These are phyloP conservation scores for Hirtodrosophila cameraria DNA, from an alignment of 2,888 invertebrate species.

Conservation along the genomic window DNA sequence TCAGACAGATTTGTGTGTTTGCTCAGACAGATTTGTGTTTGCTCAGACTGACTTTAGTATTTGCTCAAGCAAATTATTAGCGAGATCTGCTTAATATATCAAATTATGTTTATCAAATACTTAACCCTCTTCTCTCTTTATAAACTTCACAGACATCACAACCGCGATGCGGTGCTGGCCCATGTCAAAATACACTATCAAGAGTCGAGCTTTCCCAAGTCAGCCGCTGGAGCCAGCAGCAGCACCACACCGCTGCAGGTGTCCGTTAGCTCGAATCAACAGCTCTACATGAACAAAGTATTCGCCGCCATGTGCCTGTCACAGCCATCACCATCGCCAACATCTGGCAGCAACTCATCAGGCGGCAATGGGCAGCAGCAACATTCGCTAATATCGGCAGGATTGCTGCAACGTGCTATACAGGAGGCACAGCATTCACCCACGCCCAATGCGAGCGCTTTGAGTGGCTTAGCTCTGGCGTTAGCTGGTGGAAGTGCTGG, in stretches of 20 bases:
- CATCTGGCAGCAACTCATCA: conserved; percentile 16
- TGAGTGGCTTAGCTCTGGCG: conserved; percentile 79
- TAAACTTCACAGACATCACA: conserved; percentile 85
- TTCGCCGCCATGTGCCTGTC: conserved; percentile 83
- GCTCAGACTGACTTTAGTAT: no score
- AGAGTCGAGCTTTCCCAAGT: conserved; percentile 71
- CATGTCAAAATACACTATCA: conserved; percentile 89
- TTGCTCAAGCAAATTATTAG: no score
- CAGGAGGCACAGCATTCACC: conserved; percentile 77
- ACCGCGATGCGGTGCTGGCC: conserved; percentile 87
- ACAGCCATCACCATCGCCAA: conserved; percentile 68
- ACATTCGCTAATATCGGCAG: conserved; percentile 81
- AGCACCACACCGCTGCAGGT: conserved; percentile 77
- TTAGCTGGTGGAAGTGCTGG: conserved; percentile 69
- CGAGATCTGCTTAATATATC: no score
- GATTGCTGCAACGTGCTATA: conserved; percentile 80
- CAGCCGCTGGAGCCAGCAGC: conserved; percentile 42
- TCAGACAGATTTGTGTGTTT: no score
- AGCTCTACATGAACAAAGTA: conserved; percentile 83
- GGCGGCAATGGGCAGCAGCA: conserved; percentile 48
- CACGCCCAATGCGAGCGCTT: conserved; percentile 66
- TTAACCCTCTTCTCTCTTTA: neutral
- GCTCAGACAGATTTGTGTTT: no score
- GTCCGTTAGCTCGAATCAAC: conserved; percentile 76
- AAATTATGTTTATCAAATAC: no score